Base-by-base conservation (phyloP, 1,140 invertebrate species). In the Anoplolepis gracilipes region DNA sequence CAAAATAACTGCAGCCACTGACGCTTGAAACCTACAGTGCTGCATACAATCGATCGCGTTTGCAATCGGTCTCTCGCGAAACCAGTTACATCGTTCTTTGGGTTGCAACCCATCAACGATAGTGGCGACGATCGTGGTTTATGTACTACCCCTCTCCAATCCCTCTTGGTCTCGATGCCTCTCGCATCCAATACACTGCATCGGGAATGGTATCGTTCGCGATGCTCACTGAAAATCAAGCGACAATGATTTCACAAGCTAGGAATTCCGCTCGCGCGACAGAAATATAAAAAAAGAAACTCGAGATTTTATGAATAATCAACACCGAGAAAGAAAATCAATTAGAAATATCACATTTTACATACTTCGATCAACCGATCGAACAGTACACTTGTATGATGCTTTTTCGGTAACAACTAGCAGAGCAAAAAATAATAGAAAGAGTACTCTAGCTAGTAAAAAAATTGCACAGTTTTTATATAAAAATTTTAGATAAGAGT, bases 71-170 rank as follows among this genome's bases (percentile, higher is more conserved):
- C 65, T 57, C 53, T 81, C 78, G 65, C 53, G 64, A 72, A 81
- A 72, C 49, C 65, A 81, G 78, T 81, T 81, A 81, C 78, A 49
- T 59, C 65, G 78, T 53, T 81, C 65, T 70, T 53, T 72, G 49
- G 19, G 65, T 19, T 53, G 36, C 78, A 72, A 72, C 30, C 65
- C 65, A 81, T 81, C 78, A 81, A 81, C 65, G 33, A 5, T 70
- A 72, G 67, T 59, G 53, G 53, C 78, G 78, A 69, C 78, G 78
- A 81, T 72, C 78, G 78, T 36, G 78, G 78, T 81, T 81, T 81
- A 81, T 70, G 65, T 72, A 81, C 49, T 53, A 72, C 53, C 78
- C 65, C 22, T 69, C 49, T 42, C 78, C 25, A 81, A 72, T 59
- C 16, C 33, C 11, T 22, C 11, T 22, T 22, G 64, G 46, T 69